phyloP scores from a whole-genome alignment of 1,140 invertebrate species.

The Trichogramma pretiosum region DNA sequence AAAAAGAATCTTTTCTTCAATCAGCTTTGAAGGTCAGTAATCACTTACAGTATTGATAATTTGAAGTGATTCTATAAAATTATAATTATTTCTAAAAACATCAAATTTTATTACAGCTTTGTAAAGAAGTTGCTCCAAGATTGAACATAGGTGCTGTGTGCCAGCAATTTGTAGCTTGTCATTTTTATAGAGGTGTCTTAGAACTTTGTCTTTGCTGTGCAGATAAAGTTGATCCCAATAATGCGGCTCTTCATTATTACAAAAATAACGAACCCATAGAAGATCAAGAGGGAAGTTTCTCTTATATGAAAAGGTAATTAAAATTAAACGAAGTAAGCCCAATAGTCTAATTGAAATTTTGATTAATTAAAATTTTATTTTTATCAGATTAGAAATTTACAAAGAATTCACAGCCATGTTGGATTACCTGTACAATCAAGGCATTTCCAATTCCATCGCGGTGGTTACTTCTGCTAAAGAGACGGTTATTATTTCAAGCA shows the following conservation, averaged over 20 bases:
- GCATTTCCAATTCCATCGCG: conserved; percentile 41
- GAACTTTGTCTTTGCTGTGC: conserved; percentile 80
- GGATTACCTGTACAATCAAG: conserved; percentile 67
- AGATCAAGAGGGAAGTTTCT: conserved; percentile 67
- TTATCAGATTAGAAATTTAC: conserved; percentile 73
- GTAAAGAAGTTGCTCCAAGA: conserved; percentile 73
- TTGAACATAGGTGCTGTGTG: conserved; percentile 72
- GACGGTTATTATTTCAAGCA: conserved; percentile 36
- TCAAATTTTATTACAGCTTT: conserved; percentile 49
- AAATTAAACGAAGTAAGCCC: neutral
- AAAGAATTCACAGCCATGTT: conserved; percentile 75
- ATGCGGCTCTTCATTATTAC: conserved; percentile 82
- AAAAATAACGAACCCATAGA: conserved; percentile 70
- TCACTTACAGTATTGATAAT: conserved; percentile 1
- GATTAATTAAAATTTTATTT: neutral
- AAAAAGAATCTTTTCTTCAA: conserved; percentile 63
- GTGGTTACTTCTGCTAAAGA: conserved; percentile 36
- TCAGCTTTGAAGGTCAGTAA: conserved; percentile 66
- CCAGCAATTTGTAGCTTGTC: conserved; percentile 62
- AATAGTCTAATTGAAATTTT: conserved; percentile 1
- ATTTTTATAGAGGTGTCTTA: conserved; percentile 81
- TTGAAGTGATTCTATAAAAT: neutral
- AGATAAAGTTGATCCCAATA: conserved; percentile 76
- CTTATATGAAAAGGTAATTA: conserved; percentile 55
- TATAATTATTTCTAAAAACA: neutral